Evolutionary conservation across 2,888 invertebrate genomes (phyloP).

Genomic region (Pristionchus japonicus): DNA sequence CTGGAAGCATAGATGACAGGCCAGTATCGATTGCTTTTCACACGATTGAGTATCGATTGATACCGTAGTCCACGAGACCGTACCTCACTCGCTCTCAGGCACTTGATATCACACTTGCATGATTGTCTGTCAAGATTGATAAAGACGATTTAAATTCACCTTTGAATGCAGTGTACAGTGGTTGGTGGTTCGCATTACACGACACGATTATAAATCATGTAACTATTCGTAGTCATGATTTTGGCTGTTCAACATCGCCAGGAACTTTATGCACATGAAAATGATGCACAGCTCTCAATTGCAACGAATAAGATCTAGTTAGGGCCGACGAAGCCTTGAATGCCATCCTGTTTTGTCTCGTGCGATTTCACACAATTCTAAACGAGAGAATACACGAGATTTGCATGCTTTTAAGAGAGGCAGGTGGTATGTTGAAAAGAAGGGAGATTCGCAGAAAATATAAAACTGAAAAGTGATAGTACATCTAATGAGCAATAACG

Average conservation of each 20-base stretch:
- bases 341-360: background rate
- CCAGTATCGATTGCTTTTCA: background rate
- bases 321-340: background rate
- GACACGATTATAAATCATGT: background rate
- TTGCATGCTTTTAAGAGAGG: background rate
- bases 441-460: background rate
- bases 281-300: too few species aligned
- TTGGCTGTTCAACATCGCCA: too few species aligned
- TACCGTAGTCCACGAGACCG: too few species aligned
- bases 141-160: conserved; percentile 17
- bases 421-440: background rate
- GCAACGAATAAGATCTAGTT: background rate
- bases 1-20: background rate
- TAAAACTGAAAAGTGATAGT: too few species aligned
- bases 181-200: conserved; percentile 7
- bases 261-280: too few species aligned
- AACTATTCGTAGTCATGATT: too few species aligned
- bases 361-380: background rate
- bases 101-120: background rate
- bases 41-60: too few species aligned
- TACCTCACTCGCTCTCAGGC: conserved; percentile 12
- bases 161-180: background rate
- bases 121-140: background rate
- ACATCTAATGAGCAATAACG: too few species aligned
- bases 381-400: background rate